phyloP scores from a whole-genome alignment of 2,888 invertebrate species.

The Drosophila meridiana region DNA sequence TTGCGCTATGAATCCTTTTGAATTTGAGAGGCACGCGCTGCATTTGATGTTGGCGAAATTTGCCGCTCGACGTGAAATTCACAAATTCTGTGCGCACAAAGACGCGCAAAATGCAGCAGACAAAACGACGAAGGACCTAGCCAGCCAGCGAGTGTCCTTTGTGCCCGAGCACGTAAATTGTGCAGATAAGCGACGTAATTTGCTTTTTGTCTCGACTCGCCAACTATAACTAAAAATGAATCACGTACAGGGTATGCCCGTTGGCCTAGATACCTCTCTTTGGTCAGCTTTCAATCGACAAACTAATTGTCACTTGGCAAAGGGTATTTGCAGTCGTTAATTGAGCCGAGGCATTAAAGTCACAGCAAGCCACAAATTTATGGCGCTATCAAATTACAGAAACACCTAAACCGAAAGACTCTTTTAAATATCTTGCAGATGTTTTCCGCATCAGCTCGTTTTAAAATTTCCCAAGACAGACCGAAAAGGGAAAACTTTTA shows the following conservation, averaged over 20 bases:
- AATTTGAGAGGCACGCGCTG: conserved; percentile 63
- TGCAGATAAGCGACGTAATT: conserved; percentile 64
- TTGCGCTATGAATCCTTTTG: conserved; percentile 68
- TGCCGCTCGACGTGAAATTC: conserved; percentile 60
- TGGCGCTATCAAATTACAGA: conserved; percentile 18
- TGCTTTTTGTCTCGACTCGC: conserved; percentile 57
- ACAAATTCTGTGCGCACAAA: conserved; percentile 66
- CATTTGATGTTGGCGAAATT: conserved; percentile 73
- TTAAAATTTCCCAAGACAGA: conserved; percentile 17
- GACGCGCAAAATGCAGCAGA: conserved; percentile 59
- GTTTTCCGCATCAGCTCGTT: conserved; percentile 29
- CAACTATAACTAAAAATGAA: conserved; percentile 33
- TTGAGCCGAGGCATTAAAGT: background rate
- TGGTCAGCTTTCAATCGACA: background rate
- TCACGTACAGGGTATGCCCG: background rate
- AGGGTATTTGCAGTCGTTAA: conserved; percentile 5
- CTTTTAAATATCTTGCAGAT: conserved; percentile 31
- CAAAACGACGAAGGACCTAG: conserved; percentile 22
- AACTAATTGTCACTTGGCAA: conserved; percentile 9
- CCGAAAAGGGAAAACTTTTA: conserved; percentile 17
- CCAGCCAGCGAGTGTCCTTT: conserved; percentile 45
- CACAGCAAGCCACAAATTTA: conserved; percentile 3
- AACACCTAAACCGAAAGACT: conserved; percentile 8
- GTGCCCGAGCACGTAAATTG: conserved; percentile 59
- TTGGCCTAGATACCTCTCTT: conserved; percentile 2